phyloP scores from a whole-genome alignment of 2,888 invertebrate genomes.

The Heliconius sara region DNA sequence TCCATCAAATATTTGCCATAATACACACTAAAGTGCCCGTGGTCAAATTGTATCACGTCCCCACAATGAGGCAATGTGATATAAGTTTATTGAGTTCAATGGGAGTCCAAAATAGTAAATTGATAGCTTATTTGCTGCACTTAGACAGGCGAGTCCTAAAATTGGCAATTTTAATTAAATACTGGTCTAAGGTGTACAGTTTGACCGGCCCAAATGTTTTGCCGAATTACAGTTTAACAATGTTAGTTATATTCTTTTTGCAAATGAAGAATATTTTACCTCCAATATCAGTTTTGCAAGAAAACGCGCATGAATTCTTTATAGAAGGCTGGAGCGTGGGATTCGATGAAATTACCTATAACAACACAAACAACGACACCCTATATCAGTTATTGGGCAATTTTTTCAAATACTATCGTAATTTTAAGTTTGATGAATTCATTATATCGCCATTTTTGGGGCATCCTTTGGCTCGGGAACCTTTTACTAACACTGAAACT shows the following conservation, averaged over 20 bases:
- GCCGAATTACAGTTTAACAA: slow-evolving; percentile 87
- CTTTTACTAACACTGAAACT: slow-evolving; percentile 43
- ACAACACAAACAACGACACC: slow-evolving; percentile 41
- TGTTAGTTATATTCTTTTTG: slow-evolving; percentile 88
- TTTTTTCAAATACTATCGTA: slow-evolving; percentile 57
- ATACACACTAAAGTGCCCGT: slow-evolving; percentile 89
- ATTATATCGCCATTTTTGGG: slow-evolving; percentile 55
- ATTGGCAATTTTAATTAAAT: slow-evolving; percentile 87
- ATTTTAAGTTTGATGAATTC: slow-evolving; percentile 52
- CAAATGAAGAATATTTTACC: slow-evolving; percentile 86
- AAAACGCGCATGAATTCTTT: slow-evolving; percentile 51
- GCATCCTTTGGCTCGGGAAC: slow-evolving; percentile 41
- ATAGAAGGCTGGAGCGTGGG: slow-evolving; percentile 85
- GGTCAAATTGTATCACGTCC: slow-evolving; percentile 87
- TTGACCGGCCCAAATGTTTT: slow-evolving; percentile 76
- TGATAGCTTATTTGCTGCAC: slow-evolving; percentile 84
- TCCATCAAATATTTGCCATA: slow-evolving; percentile 76
- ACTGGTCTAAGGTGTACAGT: slow-evolving; percentile 87
- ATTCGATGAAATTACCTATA: slow-evolving; percentile 63
- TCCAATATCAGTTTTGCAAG: slow-evolving; percentile 77
- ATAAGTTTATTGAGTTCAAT: slow-evolving; percentile 87
- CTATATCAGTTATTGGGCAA: slow-evolving; percentile 56
- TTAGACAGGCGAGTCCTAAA: slow-evolving; percentile 83
- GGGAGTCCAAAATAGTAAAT: slow-evolving; percentile 87
- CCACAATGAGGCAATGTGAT: slow-evolving; percentile 86